A percentile compares a stretch with the other conserved stretches of the same genome.
Evolutionary conservation across 2,888 invertebrate species (phyloP).

Genomic region (Candidula unifasciata): DNA sequence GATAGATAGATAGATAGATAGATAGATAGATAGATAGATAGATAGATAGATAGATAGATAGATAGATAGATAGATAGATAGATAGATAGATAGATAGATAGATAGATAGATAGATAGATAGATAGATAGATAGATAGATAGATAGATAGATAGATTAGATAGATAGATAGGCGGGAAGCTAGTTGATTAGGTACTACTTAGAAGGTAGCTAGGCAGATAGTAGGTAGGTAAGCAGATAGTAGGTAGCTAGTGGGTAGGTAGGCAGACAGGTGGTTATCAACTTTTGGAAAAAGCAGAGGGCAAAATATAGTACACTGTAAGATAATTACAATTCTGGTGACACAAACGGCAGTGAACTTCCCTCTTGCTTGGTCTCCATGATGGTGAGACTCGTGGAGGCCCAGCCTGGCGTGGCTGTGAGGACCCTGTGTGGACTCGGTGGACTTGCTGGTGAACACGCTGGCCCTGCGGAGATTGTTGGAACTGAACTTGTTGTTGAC

Average conservation of each 20-base stretch:
- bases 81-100: too few species aligned
- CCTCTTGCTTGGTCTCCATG: background rate
- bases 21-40: too few species aligned
- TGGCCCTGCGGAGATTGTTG: background rate
- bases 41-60: too few species aligned
- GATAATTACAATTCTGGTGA: constrained; percentile 12
- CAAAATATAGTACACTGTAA: background rate
- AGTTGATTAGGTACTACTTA: too few species aligned
- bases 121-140: background rate
- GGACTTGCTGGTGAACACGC: too few species aligned
- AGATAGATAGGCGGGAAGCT: background rate
- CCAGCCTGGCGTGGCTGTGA: background rate
- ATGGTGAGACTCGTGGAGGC: background rate
- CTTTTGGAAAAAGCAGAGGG: background rate
- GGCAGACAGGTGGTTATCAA: background rate
- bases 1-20: too few species aligned
- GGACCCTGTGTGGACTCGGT: background rate
- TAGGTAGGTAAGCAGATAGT: background rate
- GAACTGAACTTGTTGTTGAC: constrained; percentile 41
- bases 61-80: too few species aligned
- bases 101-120: background rate
- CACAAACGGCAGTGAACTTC: constrained; percentile 18
- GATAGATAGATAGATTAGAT: background rate
- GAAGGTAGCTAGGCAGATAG: too few species aligned
- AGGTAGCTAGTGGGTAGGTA: background rate